Conservation (phyloP, 1,140 invertebrate species). For the Drosophila virilis region DNA sequence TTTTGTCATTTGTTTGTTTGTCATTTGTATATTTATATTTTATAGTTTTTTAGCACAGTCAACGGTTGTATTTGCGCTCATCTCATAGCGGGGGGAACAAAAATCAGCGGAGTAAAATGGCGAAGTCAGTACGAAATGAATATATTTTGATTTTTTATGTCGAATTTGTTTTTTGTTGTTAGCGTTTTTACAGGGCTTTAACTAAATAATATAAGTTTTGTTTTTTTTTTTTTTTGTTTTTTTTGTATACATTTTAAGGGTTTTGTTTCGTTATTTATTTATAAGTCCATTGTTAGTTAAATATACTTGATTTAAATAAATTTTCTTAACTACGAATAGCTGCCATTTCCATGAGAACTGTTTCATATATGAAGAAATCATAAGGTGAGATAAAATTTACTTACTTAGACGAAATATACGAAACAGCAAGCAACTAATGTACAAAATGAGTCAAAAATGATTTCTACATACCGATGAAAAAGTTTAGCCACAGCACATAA, state of each 20-base stretch:
- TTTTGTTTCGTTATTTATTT: slow-evolving; percentile 64
- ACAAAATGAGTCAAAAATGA: slow-evolving; percentile 35
- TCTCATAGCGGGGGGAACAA: slow-evolving; percentile 13
- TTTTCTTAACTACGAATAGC: slow-evolving; percentile 84
- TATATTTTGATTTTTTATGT: slow-evolving; percentile 23
- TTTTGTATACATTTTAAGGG: slow-evolving; percentile 19
- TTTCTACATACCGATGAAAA: slow-evolving; percentile 48
- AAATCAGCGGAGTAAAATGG: slow-evolving; percentile 6
- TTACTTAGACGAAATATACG: slow-evolving; percentile 15
- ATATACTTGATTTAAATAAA: slow-evolving; percentile 81
- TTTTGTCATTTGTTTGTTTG: slow-evolving; percentile 11
- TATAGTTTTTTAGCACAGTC: slow-evolving; percentile 35
- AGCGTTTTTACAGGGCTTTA: slow-evolving; percentile 65
- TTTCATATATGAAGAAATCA: slow-evolving; percentile 61
- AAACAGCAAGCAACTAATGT: slow-evolving; percentile 25
- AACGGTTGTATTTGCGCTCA: slow-evolving; percentile 42
- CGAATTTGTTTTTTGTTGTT: slow-evolving; percentile 8
- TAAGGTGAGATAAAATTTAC: slow-evolving; percentile 24
- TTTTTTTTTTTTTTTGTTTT: no score
- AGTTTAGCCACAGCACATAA: background rate
- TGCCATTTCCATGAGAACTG: slow-evolving; percentile 84
- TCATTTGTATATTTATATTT: slow-evolving; percentile 4
- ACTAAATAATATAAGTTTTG: slow-evolving; percentile 38
- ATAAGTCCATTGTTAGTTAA: slow-evolving; percentile 79
- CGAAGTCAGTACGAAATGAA: slow-evolving; percentile 6